Percentiles rank a stretch among this genome's conserved stretches.
Evolutionary conservation across 2,113 vertebrate species (phyloP).

Genomic region (Aptenodytes forsteri): DNA sequence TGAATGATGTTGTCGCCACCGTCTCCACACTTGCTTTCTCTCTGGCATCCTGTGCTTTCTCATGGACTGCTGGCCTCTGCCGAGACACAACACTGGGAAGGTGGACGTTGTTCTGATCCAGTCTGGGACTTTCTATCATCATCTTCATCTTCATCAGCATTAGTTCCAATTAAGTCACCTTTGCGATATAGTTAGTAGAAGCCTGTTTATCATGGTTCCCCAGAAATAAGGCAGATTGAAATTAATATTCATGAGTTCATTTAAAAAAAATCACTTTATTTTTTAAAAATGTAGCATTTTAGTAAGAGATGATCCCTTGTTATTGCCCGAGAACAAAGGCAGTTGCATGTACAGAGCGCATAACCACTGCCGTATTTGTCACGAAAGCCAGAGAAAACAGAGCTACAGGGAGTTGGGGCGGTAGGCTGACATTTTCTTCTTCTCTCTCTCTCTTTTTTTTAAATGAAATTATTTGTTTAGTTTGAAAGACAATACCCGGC

Average conservation of each 20-base stretch:
- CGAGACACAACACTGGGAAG: fast-evolving
- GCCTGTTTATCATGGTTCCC: not conserved
- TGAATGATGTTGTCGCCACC: not conserved
- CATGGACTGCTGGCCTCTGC: not conserved
- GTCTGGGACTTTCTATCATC: not conserved
- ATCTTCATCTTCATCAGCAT: not conserved
- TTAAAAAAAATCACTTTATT: not conserved
- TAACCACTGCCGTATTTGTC: not conserved
- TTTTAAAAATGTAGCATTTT: not conserved
- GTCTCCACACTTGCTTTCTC: too few species aligned
- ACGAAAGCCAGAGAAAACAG: not conserved
- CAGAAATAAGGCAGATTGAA: not conserved
- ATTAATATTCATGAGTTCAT: not conserved
- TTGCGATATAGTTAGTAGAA: not conserved
- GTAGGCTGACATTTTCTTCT: not conserved
- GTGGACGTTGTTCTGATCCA: not conserved
- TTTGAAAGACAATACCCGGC: slow-evolving; percentile 43
- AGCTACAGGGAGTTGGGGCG: not conserved
- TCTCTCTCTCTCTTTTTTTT: not conserved
- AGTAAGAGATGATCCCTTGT: not conserved
- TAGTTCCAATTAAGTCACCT: not conserved
- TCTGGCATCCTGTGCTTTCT: not conserved
- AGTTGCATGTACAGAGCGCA: not conserved
- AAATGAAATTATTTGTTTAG: slow-evolving; percentile 59
- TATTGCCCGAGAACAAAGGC: not conserved